Evolutionary conservation across 2,888 invertebrate species (phyloP).

Genomic region (Limnephilus auricula): DNA sequence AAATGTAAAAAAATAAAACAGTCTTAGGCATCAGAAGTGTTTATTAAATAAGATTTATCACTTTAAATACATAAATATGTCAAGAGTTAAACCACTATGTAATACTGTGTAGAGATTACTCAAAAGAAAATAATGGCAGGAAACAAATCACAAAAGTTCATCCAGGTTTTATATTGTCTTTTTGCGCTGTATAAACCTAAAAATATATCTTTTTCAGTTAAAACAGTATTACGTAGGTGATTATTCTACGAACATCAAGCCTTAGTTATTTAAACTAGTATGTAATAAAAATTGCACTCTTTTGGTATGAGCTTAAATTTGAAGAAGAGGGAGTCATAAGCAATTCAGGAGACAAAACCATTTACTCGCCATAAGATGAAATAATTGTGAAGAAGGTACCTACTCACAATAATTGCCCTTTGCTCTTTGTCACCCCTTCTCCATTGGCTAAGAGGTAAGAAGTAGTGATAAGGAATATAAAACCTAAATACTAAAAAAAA

Average conservation of each 20-base stretch:
- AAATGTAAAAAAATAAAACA: not conserved
- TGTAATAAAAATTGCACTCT: constrained; percentile 28
- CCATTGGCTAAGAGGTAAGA: not conserved
- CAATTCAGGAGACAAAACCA: not conserved
- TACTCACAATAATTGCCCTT: not conserved
- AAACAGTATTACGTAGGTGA: constrained; percentile 12
- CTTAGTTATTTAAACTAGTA: constrained; percentile 1
- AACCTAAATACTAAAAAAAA: not conserved
- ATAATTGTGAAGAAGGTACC: not conserved
- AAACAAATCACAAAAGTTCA: not conserved
- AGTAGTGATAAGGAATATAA: not conserved
- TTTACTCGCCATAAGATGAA: not conserved
- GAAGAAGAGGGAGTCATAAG: not conserved
- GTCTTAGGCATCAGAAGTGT: not conserved
- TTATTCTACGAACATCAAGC: constrained; percentile 18
- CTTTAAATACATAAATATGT: constrained; percentile 16
- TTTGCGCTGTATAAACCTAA: not conserved
- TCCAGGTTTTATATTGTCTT: not conserved
- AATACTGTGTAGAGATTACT: not conserved
- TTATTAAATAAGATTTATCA: constrained; percentile 23
- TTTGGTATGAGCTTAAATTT: constrained; percentile 13
- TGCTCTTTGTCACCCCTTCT: not conserved
- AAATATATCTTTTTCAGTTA: not conserved
- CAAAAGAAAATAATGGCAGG: not conserved
- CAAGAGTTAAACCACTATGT: not conserved